Evolutionary conservation across 2,888 invertebrate species (phyloP), one percentile per base, ranked within the genome.

Genomic region (Agonopterix arenella): DNA sequence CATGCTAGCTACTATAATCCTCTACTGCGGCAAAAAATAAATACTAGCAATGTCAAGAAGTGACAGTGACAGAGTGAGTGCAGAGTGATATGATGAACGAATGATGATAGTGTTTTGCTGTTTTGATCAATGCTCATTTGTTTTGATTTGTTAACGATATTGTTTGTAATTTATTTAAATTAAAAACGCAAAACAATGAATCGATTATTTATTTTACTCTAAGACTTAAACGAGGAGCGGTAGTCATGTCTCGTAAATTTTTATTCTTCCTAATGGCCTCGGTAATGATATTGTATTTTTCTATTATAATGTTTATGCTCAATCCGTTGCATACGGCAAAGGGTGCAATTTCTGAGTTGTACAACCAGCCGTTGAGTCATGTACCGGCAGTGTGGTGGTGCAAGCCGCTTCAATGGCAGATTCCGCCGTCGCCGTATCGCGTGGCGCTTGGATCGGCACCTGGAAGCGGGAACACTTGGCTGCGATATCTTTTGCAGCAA

Each of bases 391-490:
- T 85, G 10, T 73, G 71, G 16, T 92, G 92, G 92, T 92, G 91
- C 60, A 80, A 85, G 54, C 85, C 89, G 47, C 66, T 91, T 44
- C 80, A 72, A 36, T 90, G 72, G 74, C 68, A 65, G 38, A 79
- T 85, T 0, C 90, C 92, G 0, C 90, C 90, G 8, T 83, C 89
- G 1, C 54, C 64, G 0, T 62, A 76, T 9, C 83, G 91, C 8
- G 90, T 91, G 0, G 95, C 95, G 1, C 79, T 96, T 37, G 95
- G 93, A 0, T 95, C 94, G 0, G 95, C 93, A 73, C 96, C 95
- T 4, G 95, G 95, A n/a, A 95, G 95, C 68, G 95, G 95, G 0
- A 96, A 96, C 70, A 95, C 95, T 16, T 96, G 96, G 96, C 78
- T 96, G 11, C 80, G 96, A 51, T 95, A 95, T 72, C 78, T 96